Percentiles rank a stretch among this genome's conserved stretches.
These are phyloP conservation scores for Hylia prasina DNA, from an alignment of 2,113 vertebrate species.

Conservation along the genomic window DNA sequence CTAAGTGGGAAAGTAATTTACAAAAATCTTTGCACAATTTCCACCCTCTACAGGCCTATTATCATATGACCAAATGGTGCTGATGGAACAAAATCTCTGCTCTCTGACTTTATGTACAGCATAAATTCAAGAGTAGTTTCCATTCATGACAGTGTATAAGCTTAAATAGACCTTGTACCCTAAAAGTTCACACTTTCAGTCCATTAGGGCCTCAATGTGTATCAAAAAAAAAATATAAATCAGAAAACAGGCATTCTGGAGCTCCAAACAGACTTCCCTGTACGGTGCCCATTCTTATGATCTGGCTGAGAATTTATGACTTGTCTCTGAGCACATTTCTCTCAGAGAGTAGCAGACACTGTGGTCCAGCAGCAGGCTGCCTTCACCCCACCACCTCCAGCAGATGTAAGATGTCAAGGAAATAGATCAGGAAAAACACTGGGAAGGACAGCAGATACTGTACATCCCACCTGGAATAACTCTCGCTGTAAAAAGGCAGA, in stretches of 20 bases:
- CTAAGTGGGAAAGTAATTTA: not conserved
- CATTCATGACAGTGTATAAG: not conserved
- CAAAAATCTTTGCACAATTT: not conserved
- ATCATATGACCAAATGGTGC: not conserved
- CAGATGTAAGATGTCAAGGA: not conserved
- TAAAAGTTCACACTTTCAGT: not conserved
- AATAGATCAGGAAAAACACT: not conserved
- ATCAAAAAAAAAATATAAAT: not conserved
- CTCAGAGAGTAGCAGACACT: not conserved
- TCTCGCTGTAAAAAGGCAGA: not conserved
- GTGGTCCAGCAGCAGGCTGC: not conserved
- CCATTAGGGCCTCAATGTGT: rapidly evolving
- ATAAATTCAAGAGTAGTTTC: not conserved
- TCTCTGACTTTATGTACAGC: not conserved
- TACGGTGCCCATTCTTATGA: not conserved
- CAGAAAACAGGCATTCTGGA: not conserved
- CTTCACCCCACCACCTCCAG: not conserved
- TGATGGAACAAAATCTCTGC: not conserved
- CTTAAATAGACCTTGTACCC: not conserved
- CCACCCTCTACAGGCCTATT: not conserved
- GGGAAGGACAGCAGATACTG: not conserved
- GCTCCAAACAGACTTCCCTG: not conserved
- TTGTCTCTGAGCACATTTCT: not conserved
- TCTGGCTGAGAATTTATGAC: not conserved
- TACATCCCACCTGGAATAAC: not conserved